Base-by-base conservation (phyloP, 2,113 vertebrate genomes). In the Acanthisitta chloris region DNA sequence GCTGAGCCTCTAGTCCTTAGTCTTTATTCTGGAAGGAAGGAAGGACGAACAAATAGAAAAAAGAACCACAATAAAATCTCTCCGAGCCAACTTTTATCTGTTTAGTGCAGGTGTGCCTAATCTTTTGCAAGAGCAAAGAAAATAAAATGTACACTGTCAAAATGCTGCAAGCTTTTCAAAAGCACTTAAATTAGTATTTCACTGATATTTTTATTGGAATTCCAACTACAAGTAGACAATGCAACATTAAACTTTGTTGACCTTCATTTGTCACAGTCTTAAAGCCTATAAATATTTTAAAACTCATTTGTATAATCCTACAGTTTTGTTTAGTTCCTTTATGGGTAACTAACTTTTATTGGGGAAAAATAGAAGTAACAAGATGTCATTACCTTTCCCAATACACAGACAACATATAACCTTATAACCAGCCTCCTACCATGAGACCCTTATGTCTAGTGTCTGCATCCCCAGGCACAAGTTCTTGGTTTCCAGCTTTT, bases 91-190 rank as follows among this genome's bases (percentile, higher is more conserved):
- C 34, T 90, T 88, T 90, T 90, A 81, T 92, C 67, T 83, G 25
- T 88, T 92, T 88, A 62, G 49, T 86, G 51, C 82, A 94, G 83
- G 73, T 86, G 72, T 89, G 81, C 42, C 86, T 89, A 81, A 95
- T 89, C 86, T 94, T 89, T 66, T 45, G 69, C 55, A 61, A 91
- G 46, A 66, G 54, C 31, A 61, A 86, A 77, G 71, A 90, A 90
- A 90, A 84, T 66, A 79, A 83, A 94, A 69, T 34, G 28, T 58
- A 45, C 67, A 49, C 34, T 73, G 42, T 83, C 72, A 92, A 90
- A 95, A 73, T 72, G 42, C 42, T 91, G 33, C 54, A 88, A 90
- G 83, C 31, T 83, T 94, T 92, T 55, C 62, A 84, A 94, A 69
- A 70, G 11, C 42, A 57, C 77, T 80, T 92, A 83, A 81, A 83